Evolutionary conservation across 1,140 invertebrate species (phyloP), one percentile per base, ranked within the genome.

Genomic region (Bombus superbus): DNA sequence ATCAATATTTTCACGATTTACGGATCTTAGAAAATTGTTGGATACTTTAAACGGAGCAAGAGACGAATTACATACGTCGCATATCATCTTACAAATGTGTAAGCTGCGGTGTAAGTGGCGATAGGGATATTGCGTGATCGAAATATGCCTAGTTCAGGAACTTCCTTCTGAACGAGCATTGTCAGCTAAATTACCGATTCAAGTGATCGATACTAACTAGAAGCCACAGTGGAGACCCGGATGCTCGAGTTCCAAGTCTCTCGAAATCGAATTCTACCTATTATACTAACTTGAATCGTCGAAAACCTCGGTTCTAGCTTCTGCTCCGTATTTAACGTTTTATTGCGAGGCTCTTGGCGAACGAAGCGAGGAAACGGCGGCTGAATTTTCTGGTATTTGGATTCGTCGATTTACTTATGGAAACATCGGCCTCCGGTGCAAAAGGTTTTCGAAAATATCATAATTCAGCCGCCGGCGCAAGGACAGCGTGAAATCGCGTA

Each of bases 171-270:
- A 73, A 81, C 80, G 28, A 59, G 69, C 80, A 3, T n/a, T 40
- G 73, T 83, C 81, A 83, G 81, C 81, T 25, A 68, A 83, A 76
- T 76, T 83, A 38, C 59, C 32, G 35, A 68, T 68, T 83, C 66
- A 75, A 76, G 81, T 83, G 81, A 83, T 83, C 81, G 73, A 83
- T 76, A 83, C 75, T 18, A 73, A 76, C 72, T 68, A 40, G 59
- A 66, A 47, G 42, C 72, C 38, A 42, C 44, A 40, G 32, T 13
- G 53, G n/a, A 35, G 47, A 9, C 40, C 2, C 68, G 10, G 22
- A 53, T 81, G 42, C 44, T 35, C 32, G 72, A 28, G 28, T 18
- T 40, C 25, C 47, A 22, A 28, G 64, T 69, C 22, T 40, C 66
- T 38, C 28, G 59, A 77, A 79, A 84, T 71, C 68, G 57, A 74